Evolutionary conservation across 2,888 invertebrate genomes (phyloP), one percentile per base, ranked within the genome.

Genomic region (Colostygia pectinataria): DNA sequence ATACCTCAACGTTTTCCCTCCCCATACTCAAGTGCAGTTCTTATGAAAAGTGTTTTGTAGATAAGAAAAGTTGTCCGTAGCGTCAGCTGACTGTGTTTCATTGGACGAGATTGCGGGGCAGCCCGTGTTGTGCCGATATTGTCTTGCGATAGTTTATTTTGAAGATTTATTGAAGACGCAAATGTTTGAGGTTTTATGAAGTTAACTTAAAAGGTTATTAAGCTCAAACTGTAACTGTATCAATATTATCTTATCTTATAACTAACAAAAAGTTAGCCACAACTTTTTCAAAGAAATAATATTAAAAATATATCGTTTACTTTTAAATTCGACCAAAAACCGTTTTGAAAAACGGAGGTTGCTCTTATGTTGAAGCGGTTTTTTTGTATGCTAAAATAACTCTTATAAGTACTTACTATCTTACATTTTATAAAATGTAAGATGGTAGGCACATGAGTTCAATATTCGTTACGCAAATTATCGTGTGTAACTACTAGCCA

Each of bases 31-130:
- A 80, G 77, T 74, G 75, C 65, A 74, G 74, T 77, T 70, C 77
- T 82, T 80, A 82, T 80, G 77, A 81, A 72, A 73, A 81, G 77
- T 74, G 72, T 77, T 75, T 59, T 49, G 45, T 46, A 80, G 87
- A 86, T 86, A 86, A 84, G 81, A 80, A 80, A 83, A 84, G 69
- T 83, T 80, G 71, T 54, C 48, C 70, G 68, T 55, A 56, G 68
- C 66, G 61, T 73, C 84, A 81, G 83, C 83, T 83, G 82, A 80
- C 77, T 71, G 55, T 55, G 64, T 65, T 64, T 66, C 72, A 76
- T 74, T 74, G 74, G 74, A 75, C 55, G 57, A 69, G 71, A 76
- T 79, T 69, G 66, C 65, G 55, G 41, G 55, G 45, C 29, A 59
- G 45, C 52, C 18, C 34, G 42, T 48, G 24, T 25, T 37, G 5